phyloP scores from a whole-genome alignment of 2,113 vertebrate species.

The Epinephelus moara region DNA sequence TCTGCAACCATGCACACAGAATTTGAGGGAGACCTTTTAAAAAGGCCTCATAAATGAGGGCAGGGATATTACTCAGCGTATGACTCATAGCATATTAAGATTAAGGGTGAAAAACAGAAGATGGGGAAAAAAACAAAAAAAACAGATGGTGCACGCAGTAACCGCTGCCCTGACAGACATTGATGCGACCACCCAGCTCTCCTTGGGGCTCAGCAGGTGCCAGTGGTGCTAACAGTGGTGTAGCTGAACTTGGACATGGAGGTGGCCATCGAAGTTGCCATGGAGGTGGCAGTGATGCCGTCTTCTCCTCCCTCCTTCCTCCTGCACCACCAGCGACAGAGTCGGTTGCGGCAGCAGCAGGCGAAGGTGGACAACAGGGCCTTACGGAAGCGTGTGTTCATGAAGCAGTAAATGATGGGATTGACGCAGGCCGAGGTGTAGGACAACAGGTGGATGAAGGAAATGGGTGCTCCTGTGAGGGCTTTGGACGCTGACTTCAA shows the following conservation, averaged over 20 bases:
- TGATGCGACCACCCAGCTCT: neutral
- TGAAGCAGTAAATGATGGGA: slow-evolving; percentile 98
- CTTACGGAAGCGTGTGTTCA: slow-evolving; percentile 95
- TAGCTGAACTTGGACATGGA: slow-evolving; percentile 94
- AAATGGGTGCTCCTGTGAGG: slow-evolving; percentile 91
- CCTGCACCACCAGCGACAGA: slow-evolving; percentile 64
- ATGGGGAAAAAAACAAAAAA: neutral
- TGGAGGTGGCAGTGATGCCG: slow-evolving; percentile 71
- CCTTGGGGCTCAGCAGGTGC: slow-evolving; percentile 77
- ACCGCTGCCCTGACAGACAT: neutral
- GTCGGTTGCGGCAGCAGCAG: slow-evolving; percentile 78
- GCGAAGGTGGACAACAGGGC: slow-evolving; percentile 88
- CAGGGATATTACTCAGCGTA: slow-evolving; percentile 37
- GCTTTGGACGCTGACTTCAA: slow-evolving; percentile 79
- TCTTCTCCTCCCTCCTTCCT: slow-evolving; percentile 79
- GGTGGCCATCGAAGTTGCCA: slow-evolving; percentile 85
- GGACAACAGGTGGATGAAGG: slow-evolving; percentile 95
- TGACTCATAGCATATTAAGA: slow-evolving; percentile 50
- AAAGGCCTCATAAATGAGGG: slow-evolving; percentile 36
- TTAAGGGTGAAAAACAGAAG: slow-evolving; percentile 41
- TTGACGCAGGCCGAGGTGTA: slow-evolving; percentile 93
- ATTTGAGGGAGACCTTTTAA: slow-evolving; percentile 59
- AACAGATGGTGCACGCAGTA: slow-evolving; percentile 29
- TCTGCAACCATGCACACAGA: slow-evolving; percentile 60
- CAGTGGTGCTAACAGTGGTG: slow-evolving; percentile 92